These are phyloP conservation scores for Xyliphius kryptos DNA, from an alignment of 2,113 vertebrate genomes.

Conservation along the genomic window DNA sequence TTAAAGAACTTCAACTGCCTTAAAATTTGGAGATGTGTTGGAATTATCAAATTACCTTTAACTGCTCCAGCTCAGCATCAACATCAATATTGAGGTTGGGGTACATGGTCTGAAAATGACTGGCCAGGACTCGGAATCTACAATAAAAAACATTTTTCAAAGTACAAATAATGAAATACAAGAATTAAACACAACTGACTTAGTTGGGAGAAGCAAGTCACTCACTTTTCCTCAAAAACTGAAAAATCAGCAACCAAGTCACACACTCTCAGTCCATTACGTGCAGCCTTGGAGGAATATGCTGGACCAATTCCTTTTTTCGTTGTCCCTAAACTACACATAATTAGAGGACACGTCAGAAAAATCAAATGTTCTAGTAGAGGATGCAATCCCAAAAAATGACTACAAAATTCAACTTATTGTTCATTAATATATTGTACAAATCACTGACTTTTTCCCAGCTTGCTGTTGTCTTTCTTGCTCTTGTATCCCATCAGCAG, in stretches of 20 bases:
- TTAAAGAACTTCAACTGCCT: not conserved
- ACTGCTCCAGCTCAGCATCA: slow-evolving; percentile 62
- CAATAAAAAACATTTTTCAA: not conserved
- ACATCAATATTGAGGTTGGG: slow-evolving; percentile 64
- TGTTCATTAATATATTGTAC: too few species aligned
- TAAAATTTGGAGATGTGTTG: not conserved
- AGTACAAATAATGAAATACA: not conserved
- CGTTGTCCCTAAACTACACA: slow-evolving; percentile 70
- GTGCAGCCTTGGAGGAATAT: slow-evolving; percentile 75
- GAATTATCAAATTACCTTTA: slow-evolving; percentile 58
- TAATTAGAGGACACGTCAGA: not conserved
- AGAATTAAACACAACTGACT: too few species aligned
- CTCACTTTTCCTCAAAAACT: slow-evolving; percentile 72
- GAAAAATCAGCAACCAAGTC: slow-evolving; percentile 71
- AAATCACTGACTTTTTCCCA: slow-evolving; percentile 64
- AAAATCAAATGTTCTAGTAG: not conserved
- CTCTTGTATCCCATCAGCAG: slow-evolving; percentile 71
- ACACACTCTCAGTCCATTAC: slow-evolving; percentile 70
- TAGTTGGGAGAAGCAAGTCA: not conserved
- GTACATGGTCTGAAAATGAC: slow-evolving; percentile 68
- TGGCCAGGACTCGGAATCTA: slow-evolving; percentile 67
- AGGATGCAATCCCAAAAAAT: not conserved
- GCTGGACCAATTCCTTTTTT: slow-evolving; percentile 76
- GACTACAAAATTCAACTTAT: too few species aligned
- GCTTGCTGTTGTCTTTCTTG: slow-evolving; percentile 70